A percentile compares a stretch with the other conserved stretches of the same genome.
phyloP scores from a whole-genome alignment of 2,888 invertebrate genomes.

The Leptopilina drosophilae region DNA sequence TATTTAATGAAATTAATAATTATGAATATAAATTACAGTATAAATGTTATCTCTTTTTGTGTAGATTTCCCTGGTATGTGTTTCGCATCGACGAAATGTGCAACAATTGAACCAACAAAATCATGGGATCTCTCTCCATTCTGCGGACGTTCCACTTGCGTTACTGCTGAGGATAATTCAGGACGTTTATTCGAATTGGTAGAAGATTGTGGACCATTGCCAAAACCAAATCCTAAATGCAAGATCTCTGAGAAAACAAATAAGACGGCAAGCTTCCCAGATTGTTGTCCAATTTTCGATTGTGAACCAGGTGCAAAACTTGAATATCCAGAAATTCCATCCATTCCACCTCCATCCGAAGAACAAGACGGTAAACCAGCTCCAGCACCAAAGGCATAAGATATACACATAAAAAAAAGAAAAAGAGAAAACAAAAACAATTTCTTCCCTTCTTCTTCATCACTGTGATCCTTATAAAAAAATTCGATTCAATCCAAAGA shows the following conservation, averaged over 20 bases:
- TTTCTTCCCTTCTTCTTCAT: not conserved
- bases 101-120: constrained; percentile 91
- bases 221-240: constrained; percentile 92
- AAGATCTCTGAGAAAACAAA: constrained; percentile 93
- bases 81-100: constrained; percentile 93
- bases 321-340: constrained; percentile 90
- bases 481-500: not conserved
- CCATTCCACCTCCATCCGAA: constrained; percentile 78
- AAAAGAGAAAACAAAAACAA: not conserved
- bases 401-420: not conserved
- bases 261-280: constrained; percentile 92
- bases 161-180: constrained; percentile 86
- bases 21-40: no score
- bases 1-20: no score
- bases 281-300: constrained; percentile 90
- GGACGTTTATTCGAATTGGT: constrained; percentile 89
- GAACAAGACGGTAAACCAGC: constrained; percentile 73
- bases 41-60: constrained; percentile 57
- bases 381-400: constrained; percentile 57
- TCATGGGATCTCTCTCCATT: constrained; percentile 92
- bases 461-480: not conserved
- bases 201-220: constrained; percentile 93
- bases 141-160: constrained; percentile 94
- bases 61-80: constrained; percentile 93
- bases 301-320: constrained; percentile 91